Percentiles rank a stretch among this genome's conserved stretches.
phyloP scores from a whole-genome alignment of 2,113 vertebrate genomes.

The Megalops atlanticus region DNA sequence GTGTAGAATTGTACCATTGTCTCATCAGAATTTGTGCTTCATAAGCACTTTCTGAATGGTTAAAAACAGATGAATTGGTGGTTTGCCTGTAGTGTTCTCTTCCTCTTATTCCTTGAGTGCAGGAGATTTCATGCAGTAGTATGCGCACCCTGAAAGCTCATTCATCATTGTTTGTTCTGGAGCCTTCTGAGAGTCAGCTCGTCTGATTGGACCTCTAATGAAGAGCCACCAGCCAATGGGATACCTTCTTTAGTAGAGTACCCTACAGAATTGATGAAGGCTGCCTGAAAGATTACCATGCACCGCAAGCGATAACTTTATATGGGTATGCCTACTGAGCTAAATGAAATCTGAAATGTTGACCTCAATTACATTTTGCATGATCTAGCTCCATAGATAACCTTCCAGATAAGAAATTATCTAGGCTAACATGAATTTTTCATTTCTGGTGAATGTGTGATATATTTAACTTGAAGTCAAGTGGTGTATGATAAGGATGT shows the following conservation, averaged over 20 bases:
- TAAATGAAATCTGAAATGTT: background rate
- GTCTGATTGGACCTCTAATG: conserved; percentile 3
- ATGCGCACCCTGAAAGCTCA: background rate
- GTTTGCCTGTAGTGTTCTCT: background rate
- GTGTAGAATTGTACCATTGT: background rate
- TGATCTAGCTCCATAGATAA: background rate
- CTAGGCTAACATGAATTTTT: background rate
- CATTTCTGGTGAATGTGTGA: background rate
- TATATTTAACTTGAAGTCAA: background rate
- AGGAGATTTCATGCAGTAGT: conserved; percentile 8
- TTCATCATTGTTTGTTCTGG: conserved; percentile 22
- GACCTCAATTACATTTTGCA: conserved; percentile 1
- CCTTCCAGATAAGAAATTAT: background rate
- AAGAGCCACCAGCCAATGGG: conserved; percentile 10
- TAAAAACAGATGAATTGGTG: background rate
- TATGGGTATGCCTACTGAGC: background rate
- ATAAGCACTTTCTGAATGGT: conserved; percentile 17
- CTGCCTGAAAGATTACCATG: conserved; percentile 8
- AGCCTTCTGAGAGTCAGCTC: conserved; percentile 21
- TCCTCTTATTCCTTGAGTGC: conserved; percentile 8
- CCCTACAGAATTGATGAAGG: conserved; percentile 17
- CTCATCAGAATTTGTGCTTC: background rate
- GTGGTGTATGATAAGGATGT: too few species aligned
- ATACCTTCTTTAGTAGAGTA: background rate
- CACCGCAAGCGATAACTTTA: background rate